Percentiles rank a stretch among this genome's conserved stretches.
phyloP scores from a whole-genome alignment of 2,888 invertebrate genomes.

The Crossocerus cetratus region DNA sequence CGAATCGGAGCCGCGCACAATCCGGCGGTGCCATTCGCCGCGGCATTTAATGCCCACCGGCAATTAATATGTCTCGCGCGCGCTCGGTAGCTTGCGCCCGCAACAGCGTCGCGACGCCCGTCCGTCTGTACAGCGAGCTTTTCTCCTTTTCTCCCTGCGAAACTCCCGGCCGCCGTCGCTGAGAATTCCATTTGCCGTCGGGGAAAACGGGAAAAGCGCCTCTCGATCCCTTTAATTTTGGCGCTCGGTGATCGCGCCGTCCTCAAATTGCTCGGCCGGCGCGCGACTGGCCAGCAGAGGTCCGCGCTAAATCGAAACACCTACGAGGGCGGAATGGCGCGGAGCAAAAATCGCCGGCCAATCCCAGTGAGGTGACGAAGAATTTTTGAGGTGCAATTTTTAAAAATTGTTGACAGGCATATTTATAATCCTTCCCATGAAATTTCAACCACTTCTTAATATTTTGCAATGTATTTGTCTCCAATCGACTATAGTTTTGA shows the following conservation, averaged over 20 bases:
- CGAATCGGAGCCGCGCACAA: not conserved
- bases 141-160: constrained; percentile 55
- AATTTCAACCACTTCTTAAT: too few species aligned
- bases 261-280: not conserved
- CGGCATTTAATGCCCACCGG: constrained; percentile 33
- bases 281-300: constrained; percentile 16
- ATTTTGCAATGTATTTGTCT: too few species aligned
- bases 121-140: constrained; percentile 51
- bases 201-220: constrained; percentile 36
- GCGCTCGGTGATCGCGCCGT: not conserved
- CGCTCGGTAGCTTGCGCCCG: too few species aligned
- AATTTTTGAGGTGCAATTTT: too few species aligned
- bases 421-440: too few species aligned
- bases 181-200: constrained; percentile 57
- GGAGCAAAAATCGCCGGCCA: too few species aligned
- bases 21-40: constrained; percentile 10
- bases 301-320: constrained; percentile 46
- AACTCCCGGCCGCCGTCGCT: constrained; percentile 28
- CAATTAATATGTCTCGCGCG: constrained; percentile 55
- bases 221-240: constrained; percentile 20
- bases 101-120: constrained; percentile 53
- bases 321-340: not conserved
- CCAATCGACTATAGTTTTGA: too few species aligned
- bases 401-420: too few species aligned
- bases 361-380: too few species aligned